phyloP scores from a whole-genome alignment of 2,797 vertebrate genomes.

The Cygnus olor region DNA sequence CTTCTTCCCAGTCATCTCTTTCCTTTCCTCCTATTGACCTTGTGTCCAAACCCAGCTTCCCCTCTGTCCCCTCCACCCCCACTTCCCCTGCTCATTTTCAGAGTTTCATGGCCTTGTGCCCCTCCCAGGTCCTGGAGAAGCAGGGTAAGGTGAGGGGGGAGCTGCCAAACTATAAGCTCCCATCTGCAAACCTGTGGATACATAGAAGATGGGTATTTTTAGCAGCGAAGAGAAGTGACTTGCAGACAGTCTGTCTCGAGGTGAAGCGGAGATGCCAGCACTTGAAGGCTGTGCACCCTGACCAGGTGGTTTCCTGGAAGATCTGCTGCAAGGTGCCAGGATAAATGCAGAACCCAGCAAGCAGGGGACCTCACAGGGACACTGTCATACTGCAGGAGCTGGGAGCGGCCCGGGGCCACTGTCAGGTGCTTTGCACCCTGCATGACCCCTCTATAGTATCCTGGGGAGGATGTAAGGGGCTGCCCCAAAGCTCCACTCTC shows the following conservation, averaged over 20 bases:
- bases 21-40: rapidly evolving
- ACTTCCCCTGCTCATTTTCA: background rate
- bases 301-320: background rate
- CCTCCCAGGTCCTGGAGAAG: background rate
- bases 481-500: background rate
- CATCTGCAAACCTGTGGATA: background rate
- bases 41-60: background rate
- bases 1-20: background rate
- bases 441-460: background rate
- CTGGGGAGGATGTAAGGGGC: background rate
- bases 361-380: background rate
- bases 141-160: background rate
- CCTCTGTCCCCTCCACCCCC: background rate
- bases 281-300: background rate
- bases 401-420: no score
- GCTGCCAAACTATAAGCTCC: background rate
- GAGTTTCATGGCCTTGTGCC: background rate
- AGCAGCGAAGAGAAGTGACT: background rate
- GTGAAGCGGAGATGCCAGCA: background rate
- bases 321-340: background rate
- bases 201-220: background rate
- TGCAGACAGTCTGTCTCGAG: background rate
- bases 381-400: background rate
- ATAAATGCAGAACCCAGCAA: background rate
- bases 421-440: background rate